Evolutionary conservation across 1,140 invertebrate genomes (phyloP).

Genomic region (Atopsyche davidsoni): DNA sequence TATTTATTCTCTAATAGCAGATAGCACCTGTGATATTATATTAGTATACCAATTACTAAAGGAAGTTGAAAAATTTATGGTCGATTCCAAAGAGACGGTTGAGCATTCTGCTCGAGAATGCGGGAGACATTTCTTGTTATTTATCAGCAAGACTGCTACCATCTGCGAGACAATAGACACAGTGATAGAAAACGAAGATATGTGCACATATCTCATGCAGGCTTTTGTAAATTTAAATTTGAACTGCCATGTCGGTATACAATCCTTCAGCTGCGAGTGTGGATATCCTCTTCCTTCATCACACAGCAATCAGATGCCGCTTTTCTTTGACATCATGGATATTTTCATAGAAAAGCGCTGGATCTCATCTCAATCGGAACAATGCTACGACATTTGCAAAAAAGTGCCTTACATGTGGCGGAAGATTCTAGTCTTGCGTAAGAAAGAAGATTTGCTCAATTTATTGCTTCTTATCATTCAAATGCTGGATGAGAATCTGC

Average conservation of each 20-base stretch:
- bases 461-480: conserved; percentile 43
- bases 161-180: conserved; percentile 35
- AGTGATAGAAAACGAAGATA: conserved; percentile 38
- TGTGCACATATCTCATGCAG: conserved; percentile 47
- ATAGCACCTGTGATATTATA: conserved; percentile 43
- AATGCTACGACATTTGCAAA: conserved; percentile 50
- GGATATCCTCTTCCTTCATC: conserved; percentile 44
- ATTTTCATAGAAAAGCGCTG: conserved; percentile 46
- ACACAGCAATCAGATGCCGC: conserved; percentile 39
- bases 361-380: conserved; percentile 39
- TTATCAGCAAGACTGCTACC: conserved; percentile 34
- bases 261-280: conserved; percentile 41
- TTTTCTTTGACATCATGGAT: conserved; percentile 41
- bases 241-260: conserved; percentile 36
- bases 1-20: conserved; percentile 40
- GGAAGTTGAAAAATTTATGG: conserved; percentile 40
- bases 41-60: conserved; percentile 40
- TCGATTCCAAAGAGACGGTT: conserved; percentile 33
- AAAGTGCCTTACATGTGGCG: conserved; percentile 55
- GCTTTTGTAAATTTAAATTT: conserved; percentile 45
- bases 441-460: conserved; percentile 45
- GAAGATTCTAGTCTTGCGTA: conserved; percentile 43
- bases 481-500: conserved; percentile 44
- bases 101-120: conserved; percentile 41
- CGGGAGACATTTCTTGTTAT: conserved; percentile 42